phyloP scores from a whole-genome alignment of 2,113 vertebrate genomes.

The Grantiella picta region DNA sequence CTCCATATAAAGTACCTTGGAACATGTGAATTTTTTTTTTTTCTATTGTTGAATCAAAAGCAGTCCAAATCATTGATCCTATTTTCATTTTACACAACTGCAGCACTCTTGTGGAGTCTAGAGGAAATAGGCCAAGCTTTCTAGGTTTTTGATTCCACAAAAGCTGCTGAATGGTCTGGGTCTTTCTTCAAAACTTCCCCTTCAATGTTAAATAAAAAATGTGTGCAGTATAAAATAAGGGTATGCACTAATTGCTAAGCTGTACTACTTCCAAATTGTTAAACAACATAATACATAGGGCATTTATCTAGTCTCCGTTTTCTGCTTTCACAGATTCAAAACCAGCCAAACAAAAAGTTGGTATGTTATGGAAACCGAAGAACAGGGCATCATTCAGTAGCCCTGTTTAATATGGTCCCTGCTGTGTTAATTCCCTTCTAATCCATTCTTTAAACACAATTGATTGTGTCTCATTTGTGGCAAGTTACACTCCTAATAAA shows the following conservation, averaged over 20 bases:
- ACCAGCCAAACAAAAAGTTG: neutral
- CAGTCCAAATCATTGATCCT: neutral
- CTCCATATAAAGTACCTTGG: neutral
- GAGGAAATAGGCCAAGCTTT: neutral
- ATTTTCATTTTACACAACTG: neutral
- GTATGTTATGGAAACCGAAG: neutral
- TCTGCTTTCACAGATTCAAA: neutral
- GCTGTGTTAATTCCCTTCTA: conserved; percentile 29
- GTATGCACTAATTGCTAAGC: neutral
- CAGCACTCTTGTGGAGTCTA: neutral
- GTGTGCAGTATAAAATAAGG: neutral
- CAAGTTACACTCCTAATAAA: neutral
- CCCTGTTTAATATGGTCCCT: neutral
- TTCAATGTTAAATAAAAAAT: neutral
- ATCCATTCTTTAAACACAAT: neutral
- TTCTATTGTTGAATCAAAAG: neutral
- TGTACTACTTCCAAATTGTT: neutral
- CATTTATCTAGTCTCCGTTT: neutral
- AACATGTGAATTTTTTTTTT: neutral
- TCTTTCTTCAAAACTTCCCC: neutral
- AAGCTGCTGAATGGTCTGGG: neutral
- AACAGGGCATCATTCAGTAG: neutral
- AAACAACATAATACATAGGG: neutral
- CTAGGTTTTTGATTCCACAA: neutral
- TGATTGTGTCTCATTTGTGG: neutral